These are phyloP conservation scores for Hapalemur alaotrensis DNA, from an alignment of 2,797 vertebrate species.

Conservation along the genomic window DNA sequence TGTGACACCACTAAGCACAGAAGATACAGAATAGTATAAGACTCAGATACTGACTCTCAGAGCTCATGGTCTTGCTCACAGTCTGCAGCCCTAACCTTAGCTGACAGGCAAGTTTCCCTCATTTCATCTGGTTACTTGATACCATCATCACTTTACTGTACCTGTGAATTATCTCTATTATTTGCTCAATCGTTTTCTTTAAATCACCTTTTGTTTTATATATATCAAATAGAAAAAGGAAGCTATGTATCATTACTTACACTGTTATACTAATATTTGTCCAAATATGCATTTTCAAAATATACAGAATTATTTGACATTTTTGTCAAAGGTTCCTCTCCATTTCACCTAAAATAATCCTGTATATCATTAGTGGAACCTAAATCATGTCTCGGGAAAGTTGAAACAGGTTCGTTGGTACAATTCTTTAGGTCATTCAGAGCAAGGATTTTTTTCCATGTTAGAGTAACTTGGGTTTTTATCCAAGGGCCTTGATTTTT, in stretches of 20 bases:
- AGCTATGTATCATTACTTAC: background rate
- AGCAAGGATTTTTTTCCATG: background rate
- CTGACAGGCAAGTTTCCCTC: background rate
- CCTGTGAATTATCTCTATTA: background rate
- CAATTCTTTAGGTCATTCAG: background rate
- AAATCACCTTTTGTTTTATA: background rate
- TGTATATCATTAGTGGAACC: background rate
- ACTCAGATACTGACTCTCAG: background rate
- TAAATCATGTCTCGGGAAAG: background rate
- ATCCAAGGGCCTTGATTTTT: background rate
- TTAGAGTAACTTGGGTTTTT: background rate
- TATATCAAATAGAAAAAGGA: background rate
- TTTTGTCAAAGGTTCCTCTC: background rate
- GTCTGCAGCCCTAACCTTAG: background rate
- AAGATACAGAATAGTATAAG: background rate
- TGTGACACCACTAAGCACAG: background rate
- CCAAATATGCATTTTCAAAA: constrained; percentile 3
- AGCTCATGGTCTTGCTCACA: background rate
- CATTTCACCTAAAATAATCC: background rate
- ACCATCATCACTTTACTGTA: background rate
- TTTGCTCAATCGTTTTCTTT: background rate
- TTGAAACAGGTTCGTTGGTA: background rate
- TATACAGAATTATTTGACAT: background rate
- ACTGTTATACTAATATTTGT: background rate
- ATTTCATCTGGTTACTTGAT: background rate